phyloP scores from a whole-genome alignment of 2,113 vertebrate genomes.

The Thamnophis sirtalis region DNA sequence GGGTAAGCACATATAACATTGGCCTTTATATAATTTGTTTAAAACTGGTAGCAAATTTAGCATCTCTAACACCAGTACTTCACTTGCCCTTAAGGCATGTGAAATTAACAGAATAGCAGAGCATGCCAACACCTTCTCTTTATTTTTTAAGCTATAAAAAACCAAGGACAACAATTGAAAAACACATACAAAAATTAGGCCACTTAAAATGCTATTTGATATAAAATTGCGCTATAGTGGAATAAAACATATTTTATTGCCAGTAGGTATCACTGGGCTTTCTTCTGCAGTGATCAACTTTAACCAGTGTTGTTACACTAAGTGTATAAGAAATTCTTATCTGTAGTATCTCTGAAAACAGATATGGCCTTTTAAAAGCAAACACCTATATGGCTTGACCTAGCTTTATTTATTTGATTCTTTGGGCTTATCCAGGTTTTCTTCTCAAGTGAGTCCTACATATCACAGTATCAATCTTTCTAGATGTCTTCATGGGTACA shows the following conservation, averaged over 20 bases:
- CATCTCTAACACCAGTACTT: neutral
- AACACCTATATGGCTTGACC: neutral
- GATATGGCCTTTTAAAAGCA: conserved; percentile 5
- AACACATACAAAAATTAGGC: neutral
- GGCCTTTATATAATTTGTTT: neutral
- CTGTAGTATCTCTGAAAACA: conserved; percentile 8
- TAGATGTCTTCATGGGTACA: neutral
- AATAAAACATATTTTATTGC: neutral
- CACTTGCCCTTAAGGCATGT: neutral
- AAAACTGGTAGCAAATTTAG: neutral
- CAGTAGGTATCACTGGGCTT: conserved; percentile 13
- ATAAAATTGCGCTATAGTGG: conserved; percentile 17
- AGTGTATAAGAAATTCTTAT: conserved; percentile 11
- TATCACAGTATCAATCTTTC: neutral
- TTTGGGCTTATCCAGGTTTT: conserved; percentile 12
- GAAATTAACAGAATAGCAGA: neutral
- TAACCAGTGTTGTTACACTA: conserved; percentile 6
- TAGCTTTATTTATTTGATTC: conserved; percentile 12
- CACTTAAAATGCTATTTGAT: neutral
- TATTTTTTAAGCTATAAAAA: neutral
- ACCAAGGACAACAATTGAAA: neutral
- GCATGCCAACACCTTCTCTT: neutral
- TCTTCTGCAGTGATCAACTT: neutral
- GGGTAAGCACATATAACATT: neutral
- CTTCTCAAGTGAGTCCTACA: neutral